These are phyloP conservation scores for Amazonetta brasiliensis DNA, from an alignment of 2,797 vertebrate genomes.

Conservation along the genomic window DNA sequence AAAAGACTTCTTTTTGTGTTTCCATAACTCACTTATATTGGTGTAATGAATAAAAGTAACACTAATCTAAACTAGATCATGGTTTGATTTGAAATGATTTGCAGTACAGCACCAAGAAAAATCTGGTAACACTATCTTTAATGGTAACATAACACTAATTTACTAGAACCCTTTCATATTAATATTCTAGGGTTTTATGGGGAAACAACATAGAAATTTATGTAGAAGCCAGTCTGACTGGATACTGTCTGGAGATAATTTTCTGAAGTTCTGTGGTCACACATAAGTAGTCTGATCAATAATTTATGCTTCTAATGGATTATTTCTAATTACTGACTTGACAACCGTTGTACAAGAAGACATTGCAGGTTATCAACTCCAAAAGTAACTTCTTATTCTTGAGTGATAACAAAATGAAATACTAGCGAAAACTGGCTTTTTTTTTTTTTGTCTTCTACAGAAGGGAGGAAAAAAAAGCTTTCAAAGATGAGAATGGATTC, in stretches of 20 bases:
- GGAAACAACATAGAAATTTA: no score
- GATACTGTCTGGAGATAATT: background rate
- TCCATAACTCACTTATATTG: background rate
- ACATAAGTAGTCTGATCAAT: background rate
- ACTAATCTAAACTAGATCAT: background rate
- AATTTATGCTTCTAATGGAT: background rate
- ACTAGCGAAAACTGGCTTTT: background rate
- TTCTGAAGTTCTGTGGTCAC: background rate
- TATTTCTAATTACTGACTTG: conserved; percentile 2
- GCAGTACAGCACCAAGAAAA: background rate
- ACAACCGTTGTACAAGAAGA: background rate
- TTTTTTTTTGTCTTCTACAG: background rate
- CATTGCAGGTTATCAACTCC: background rate
- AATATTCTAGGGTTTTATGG: background rate
- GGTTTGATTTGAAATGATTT: background rate
- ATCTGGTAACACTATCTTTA: background rate
- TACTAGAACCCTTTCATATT: background rate
- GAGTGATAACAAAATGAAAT: conserved; percentile 12
- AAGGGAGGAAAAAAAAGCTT: background rate
- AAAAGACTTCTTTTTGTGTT: background rate
- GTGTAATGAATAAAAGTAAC: background rate
- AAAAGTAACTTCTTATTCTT: conserved; percentile 20
- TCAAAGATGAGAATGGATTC: background rate
- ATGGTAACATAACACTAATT: background rate
- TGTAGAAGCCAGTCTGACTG: background rate